These are phyloP conservation scores for Enteromius anoplus DNA, from an alignment of 2,797 vertebrate genomes.

Conservation along the genomic window DNA sequence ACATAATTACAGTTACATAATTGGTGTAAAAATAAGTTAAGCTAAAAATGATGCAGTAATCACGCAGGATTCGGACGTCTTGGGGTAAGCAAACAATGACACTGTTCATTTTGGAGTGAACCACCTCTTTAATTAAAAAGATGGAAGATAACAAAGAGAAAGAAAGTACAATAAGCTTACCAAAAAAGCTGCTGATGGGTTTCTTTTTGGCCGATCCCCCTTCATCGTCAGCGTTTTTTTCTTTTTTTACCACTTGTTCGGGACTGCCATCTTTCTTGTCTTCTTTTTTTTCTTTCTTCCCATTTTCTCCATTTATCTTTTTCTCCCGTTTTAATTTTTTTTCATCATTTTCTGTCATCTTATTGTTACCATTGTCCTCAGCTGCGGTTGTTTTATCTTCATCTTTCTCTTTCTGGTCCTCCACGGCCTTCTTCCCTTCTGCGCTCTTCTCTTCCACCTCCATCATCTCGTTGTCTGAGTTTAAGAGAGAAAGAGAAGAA, in stretches of 20 bases:
- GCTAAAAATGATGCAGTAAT: background rate
- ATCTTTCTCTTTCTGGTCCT: slow-evolving; percentile 65
- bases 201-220: slow-evolving; percentile 63
- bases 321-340: slow-evolving; percentile 56
- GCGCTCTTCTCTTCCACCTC: slow-evolving; percentile 55
- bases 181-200: slow-evolving; percentile 85
- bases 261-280: slow-evolving; percentile 44
- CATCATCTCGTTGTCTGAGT: slow-evolving; percentile 65
- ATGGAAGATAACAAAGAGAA: background rate
- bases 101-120: background rate
- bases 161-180: slow-evolving; percentile 68
- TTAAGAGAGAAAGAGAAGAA: slow-evolving; percentile 44
- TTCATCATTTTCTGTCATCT: slow-evolving; percentile 35
- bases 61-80: background rate
- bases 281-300: slow-evolving; percentile 15
- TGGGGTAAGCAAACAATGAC: background rate
- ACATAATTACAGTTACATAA: background rate
- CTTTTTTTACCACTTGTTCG: slow-evolving; percentile 63
- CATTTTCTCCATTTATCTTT: slow-evolving; percentile 43
- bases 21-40: background rate
- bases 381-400: slow-evolving; percentile 1
- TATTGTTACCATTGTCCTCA: background rate
- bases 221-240: slow-evolving; percentile 61
- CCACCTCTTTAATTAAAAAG: background rate
- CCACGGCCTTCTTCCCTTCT: slow-evolving; percentile 36